Conservation (phyloP, 2,888 invertebrate genomes). For the Chouioia cunea region DNA sequence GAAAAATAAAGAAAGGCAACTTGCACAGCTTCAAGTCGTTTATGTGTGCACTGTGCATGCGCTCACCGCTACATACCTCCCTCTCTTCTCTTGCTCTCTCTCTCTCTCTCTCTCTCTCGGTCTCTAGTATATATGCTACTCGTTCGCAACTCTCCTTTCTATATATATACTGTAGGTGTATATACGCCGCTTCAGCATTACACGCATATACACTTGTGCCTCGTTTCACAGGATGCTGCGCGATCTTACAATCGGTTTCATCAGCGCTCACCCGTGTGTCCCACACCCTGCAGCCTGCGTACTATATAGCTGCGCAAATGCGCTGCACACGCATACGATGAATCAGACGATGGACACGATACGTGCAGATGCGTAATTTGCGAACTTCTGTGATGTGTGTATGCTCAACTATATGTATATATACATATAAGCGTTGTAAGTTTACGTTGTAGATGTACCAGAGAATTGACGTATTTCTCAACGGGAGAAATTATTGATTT, state of each 20-base stretch:
- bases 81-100: slow-evolving; percentile 21
- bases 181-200: slow-evolving; percentile 52
- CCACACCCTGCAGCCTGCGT: slow-evolving; percentile 16
- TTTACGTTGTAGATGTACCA: too few species aligned
- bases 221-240: slow-evolving; percentile 52
- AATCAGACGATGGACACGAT: neutral
- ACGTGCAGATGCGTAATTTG: slow-evolving; percentile 2
- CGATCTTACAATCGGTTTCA: slow-evolving; percentile 60
- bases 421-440: too few species aligned
- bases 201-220: slow-evolving; percentile 60
- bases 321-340: neutral
- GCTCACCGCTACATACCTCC: slow-evolving; percentile 9
- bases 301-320: neutral
- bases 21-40: slow-evolving; percentile 19
- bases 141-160: slow-evolving; percentile 52
- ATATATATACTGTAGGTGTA: slow-evolving; percentile 41
- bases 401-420: too few species aligned
- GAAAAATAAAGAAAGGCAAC: slow-evolving; percentile 31
- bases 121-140: neutral
- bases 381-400: too few species aligned
- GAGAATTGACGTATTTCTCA: too few species aligned
- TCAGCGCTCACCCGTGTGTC: slow-evolving; percentile 53
- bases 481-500: too few species aligned
- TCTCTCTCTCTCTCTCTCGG: slow-evolving; percentile 5
- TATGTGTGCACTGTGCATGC: slow-evolving; percentile 9